A percentile compares a stretch with the other conserved stretches of the same genome.
These are phyloP conservation scores for Pangasius larnaudii DNA, from an alignment of 2,797 vertebrate species.

Conservation along the genomic window DNA sequence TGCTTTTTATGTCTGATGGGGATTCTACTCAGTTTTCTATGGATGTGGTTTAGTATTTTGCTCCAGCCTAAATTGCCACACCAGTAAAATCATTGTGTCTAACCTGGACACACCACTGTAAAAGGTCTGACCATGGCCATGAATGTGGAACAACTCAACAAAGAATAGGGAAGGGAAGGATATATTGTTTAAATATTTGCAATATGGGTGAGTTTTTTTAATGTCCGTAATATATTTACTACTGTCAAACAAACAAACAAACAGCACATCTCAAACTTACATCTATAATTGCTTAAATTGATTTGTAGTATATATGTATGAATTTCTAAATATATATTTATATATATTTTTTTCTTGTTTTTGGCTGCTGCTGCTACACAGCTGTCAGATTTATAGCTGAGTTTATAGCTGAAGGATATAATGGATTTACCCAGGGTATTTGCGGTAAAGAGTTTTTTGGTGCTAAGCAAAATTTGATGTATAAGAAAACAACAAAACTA, in stretches of 20 bases:
- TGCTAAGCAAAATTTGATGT: background rate
- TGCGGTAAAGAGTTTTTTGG: background rate
- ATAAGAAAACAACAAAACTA: background rate
- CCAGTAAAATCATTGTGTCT: background rate
- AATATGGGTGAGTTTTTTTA: background rate
- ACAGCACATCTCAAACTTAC: background rate
- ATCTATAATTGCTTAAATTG: background rate
- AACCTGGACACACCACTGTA: background rate
- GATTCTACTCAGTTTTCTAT: background rate
- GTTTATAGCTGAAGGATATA: conserved; percentile 2
- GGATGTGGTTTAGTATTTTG: background rate
- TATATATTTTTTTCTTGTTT: background rate
- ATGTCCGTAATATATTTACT: background rate
- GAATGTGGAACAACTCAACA: background rate
- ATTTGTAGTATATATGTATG: conserved; percentile 3
- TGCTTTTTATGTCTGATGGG: background rate
- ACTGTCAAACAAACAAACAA: background rate
- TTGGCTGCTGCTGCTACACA: background rate
- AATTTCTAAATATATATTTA: background rate
- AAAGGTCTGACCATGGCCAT: background rate
- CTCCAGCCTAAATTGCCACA: background rate
- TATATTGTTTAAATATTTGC: background rate
- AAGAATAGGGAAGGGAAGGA: background rate
- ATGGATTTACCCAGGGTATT: background rate
- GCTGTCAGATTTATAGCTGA: conserved; percentile 1